phyloP scores from a whole-genome alignment of 2,888 invertebrate species.

The Epirrita christyi region DNA sequence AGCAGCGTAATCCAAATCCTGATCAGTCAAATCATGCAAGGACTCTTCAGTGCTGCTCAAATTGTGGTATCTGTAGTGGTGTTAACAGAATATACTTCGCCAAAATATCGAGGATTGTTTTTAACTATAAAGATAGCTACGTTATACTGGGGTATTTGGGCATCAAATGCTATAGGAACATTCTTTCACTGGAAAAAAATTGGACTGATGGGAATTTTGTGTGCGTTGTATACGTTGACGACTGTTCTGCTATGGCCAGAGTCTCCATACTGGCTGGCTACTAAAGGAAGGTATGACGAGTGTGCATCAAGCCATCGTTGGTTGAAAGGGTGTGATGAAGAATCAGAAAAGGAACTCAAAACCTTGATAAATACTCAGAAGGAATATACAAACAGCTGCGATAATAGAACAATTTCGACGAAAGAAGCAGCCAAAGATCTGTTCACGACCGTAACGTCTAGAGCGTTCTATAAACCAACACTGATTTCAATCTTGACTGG shows the following conservation, averaged over 20 bases:
- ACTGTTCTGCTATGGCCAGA: slow-evolving; percentile 46
- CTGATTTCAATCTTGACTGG: slow-evolving; percentile 38
- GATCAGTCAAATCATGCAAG: slow-evolving; percentile 42
- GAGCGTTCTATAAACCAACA: slow-evolving; percentile 52
- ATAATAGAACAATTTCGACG: slow-evolving; percentile 1
- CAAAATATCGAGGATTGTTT: slow-evolving; percentile 49
- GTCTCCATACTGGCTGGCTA: slow-evolving; percentile 58
- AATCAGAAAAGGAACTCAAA: slow-evolving; percentile 50
- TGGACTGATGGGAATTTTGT: slow-evolving; percentile 35
- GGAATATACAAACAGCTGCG: slow-evolving; percentile 32
- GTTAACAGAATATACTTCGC: slow-evolving; percentile 49
- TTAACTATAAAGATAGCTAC: slow-evolving; percentile 46
- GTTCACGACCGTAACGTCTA: slow-evolving; percentile 28
- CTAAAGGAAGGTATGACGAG: slow-evolving; percentile 47
- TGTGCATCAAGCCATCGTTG: slow-evolving; percentile 48
- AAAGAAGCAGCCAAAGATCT: slow-evolving; percentile 18
- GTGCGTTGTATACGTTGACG: slow-evolving; percentile 32
- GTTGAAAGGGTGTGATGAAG: slow-evolving; percentile 49
- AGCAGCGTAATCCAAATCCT: slow-evolving; percentile 41
- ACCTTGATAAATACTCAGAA: slow-evolving; percentile 44
- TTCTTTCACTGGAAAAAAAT: slow-evolving; percentile 50
- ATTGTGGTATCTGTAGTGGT: slow-evolving; percentile 38
- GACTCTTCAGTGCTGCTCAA: slow-evolving; percentile 44
- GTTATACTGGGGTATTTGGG: slow-evolving; percentile 48
- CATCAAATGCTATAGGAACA: slow-evolving; percentile 47